phyloP scores from a whole-genome alignment of 2,113 vertebrate genomes.

The Xenopus tropicalis region UCB_Xtro_10.0 CM004449.2:109122001-109122500 shows the following conservation, averaged over 20 bases:
- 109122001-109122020: neutral
- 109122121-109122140: too few relatives aligned
- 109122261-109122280: conserved; percentile 1
- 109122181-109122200: too few relatives aligned
- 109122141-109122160: too few relatives aligned
- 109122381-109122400: conserved; percentile 37
- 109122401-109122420: conserved; percentile 40
- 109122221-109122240: too few relatives aligned
- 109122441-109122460: conserved; percentile 4
- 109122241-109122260: too few relatives aligned
- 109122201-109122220: too few relatives aligned
- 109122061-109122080: neutral
- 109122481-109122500: conserved; percentile 27
- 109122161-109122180: too few relatives aligned
- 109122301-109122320: conserved; percentile 26
- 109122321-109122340: neutral
- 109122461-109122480: neutral
- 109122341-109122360: conserved; percentile 1
- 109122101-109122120: neutral
- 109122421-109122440: conserved; percentile 38
- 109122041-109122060: neutral
- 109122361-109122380: conserved; percentile 18
- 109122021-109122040: neutral
- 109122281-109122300: too few relatives aligned
- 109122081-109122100: neutral